These are phyloP conservation scores for Strix uralensis DNA, from an alignment of 2,113 vertebrate species.

Conservation along the genomic window DNA sequence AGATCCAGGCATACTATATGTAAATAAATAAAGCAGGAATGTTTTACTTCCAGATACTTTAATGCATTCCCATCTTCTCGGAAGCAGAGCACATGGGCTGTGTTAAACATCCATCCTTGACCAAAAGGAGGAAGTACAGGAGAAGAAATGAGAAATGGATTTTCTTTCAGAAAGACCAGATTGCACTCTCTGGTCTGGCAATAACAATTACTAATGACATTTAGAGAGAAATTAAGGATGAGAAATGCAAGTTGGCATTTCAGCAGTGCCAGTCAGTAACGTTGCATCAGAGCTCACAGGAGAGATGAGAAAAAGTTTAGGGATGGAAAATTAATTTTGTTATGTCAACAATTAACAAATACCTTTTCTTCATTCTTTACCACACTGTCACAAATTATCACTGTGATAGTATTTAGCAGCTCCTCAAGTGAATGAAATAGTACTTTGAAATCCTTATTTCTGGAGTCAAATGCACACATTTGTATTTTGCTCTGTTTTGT, in stretches of 20 bases:
- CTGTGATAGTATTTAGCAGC: slow-evolving; percentile 16
- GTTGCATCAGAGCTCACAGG: slow-evolving; percentile 53
- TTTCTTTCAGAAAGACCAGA: slow-evolving; percentile 52
- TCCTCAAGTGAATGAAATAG: not conserved
- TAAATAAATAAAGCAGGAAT: not conserved
- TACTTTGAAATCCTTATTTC: not conserved
- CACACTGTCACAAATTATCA: not conserved
- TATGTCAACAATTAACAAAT: slow-evolving; percentile 70
- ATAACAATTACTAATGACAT: slow-evolving; percentile 83
- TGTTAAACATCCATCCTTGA: not conserved
- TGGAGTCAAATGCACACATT: not conserved
- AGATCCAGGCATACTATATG: not conserved
- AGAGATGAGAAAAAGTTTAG: slow-evolving; percentile 48
- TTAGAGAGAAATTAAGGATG: slow-evolving; percentile 79
- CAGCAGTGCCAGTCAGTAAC: slow-evolving; percentile 68
- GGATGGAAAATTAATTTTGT: slow-evolving; percentile 74
- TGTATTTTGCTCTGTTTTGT: not conserved
- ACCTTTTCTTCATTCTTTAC: slow-evolving; percentile 34
- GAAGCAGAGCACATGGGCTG: not conserved
- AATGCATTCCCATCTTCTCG: not conserved
- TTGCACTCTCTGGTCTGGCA: slow-evolving; percentile 66
- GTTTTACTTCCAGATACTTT: not conserved
- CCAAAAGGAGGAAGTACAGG: slow-evolving; percentile 19
- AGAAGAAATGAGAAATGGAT: slow-evolving; percentile 47
- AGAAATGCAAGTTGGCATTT: slow-evolving; percentile 82